phyloP scores from a whole-genome alignment of 2,113 vertebrate genomes.

The Fregetta grallaria region DNA sequence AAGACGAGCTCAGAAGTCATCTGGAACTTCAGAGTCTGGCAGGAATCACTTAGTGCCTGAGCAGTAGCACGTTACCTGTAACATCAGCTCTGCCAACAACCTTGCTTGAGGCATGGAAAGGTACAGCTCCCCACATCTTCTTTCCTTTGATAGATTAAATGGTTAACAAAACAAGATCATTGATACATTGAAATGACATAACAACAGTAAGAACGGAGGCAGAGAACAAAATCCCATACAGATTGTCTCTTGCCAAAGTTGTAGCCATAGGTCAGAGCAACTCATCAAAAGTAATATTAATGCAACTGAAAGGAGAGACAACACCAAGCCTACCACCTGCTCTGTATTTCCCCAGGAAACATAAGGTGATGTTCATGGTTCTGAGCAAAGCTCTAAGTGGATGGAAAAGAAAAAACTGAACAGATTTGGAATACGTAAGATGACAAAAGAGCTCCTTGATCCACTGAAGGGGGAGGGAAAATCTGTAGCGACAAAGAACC shows the following conservation, averaged over 20 bases:
- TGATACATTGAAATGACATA: not conserved
- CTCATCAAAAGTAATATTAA: not conserved
- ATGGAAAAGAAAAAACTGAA: not conserved
- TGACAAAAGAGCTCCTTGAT: not conserved
- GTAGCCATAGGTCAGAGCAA: not conserved
- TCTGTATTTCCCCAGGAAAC: not conserved
- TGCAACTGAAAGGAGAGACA: not conserved
- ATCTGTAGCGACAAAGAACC: not conserved
- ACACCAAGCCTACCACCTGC: not conserved
- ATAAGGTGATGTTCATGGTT: not conserved
- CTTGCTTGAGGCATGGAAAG: not conserved
- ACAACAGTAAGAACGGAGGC: not conserved
- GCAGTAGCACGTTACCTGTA: not conserved
- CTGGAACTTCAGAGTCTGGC: not conserved
- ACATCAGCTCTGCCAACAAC: not conserved
- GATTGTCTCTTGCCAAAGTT: not conserved
- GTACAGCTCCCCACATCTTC: not conserved
- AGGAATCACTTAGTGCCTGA: not conserved
- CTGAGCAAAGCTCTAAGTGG: not conserved
- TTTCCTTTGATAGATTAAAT: not conserved
- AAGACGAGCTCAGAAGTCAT: not conserved
- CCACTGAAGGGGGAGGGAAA: not conserved
- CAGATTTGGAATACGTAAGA: not conserved
- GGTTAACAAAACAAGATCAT: not conserved
- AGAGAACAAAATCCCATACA: not conserved